Conservation (phyloP, 2,113 vertebrate species). For the Planiliza haematocheilus region DNA sequence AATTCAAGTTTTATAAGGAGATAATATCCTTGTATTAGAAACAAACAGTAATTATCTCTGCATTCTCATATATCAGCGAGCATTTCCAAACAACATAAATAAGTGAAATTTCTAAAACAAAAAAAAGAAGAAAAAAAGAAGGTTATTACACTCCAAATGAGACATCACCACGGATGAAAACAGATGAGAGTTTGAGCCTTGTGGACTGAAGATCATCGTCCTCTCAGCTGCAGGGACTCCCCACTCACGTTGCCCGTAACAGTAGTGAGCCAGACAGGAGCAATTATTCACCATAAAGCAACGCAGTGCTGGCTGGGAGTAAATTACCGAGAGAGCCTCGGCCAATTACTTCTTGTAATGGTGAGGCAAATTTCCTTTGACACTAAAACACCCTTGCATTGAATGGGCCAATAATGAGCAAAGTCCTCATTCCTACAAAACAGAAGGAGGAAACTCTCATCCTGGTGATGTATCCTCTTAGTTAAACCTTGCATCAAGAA, state of each 20-base stretch:
- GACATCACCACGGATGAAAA: conserved; percentile 22
- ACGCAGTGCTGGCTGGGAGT: conserved; percentile 58
- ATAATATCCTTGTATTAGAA: conserved; percentile 17
- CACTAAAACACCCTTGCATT: conserved; percentile 69
- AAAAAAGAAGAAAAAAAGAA: no score
- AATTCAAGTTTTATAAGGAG: conserved; percentile 17
- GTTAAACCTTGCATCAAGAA: conserved; percentile 47
- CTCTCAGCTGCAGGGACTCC: conserved; percentile 46
- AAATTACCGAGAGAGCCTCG: conserved; percentile 72
- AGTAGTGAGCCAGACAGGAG: conserved; percentile 67
- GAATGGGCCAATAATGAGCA: conserved; percentile 75
- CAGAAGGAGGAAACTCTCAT: conserved; percentile 49
- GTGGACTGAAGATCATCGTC: conserved; percentile 38
- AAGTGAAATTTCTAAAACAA: conserved; percentile 3
- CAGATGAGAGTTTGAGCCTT: conserved; percentile 27
- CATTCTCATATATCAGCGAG: conserved; percentile 11
- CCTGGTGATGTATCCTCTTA: conserved; percentile 45
- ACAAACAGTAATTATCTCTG: conserved; percentile 14
- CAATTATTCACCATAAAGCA: conserved; percentile 79
- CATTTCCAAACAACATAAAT: conserved; percentile 16
- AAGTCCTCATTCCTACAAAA: conserved; percentile 48
- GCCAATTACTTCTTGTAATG: conserved; percentile 79
- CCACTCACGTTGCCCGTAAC: conserved; percentile 52
- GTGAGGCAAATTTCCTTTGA: conserved; percentile 80
- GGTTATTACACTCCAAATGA: conserved; percentile 30